Percentiles rank a stretch among this genome's conserved stretches.
Conservation (phyloP, 1,140 invertebrate genomes). For the Aphaenogaster ashmeadi region DNA sequence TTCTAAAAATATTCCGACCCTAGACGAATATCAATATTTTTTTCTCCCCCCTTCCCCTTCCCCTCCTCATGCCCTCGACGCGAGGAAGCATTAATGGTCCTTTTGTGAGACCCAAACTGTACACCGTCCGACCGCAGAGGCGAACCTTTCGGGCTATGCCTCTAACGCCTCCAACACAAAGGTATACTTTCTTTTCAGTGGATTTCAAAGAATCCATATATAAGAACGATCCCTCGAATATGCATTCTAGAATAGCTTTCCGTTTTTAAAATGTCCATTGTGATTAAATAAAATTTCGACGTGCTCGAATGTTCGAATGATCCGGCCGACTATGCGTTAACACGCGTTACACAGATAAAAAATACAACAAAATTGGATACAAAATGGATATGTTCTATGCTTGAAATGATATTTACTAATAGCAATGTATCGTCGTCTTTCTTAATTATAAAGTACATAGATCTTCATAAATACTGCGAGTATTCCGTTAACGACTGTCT, state of each 20-base stretch:
- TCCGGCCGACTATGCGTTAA: not conserved
- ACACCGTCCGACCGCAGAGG: constrained; percentile 70
- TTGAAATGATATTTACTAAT: constrained; percentile 11
- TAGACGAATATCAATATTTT: constrained; percentile 73
- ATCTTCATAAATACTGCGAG: not conserved
- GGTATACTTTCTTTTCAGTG: constrained; percentile 49
- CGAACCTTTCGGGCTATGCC: constrained; percentile 38
- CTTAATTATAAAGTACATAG: constrained; percentile 31
- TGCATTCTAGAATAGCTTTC: constrained; percentile 40
- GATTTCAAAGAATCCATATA: constrained; percentile 19
- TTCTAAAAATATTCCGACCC: constrained; percentile 82
- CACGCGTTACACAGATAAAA: not conserved
- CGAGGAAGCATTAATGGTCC: constrained; percentile 77
- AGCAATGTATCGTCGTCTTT: constrained; percentile 12
- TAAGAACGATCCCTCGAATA: constrained; percentile 11
- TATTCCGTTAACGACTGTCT: not conserved
- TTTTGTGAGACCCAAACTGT: constrained; percentile 76
- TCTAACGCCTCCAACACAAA: constrained; percentile 28
- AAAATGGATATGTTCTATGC: not conserved
- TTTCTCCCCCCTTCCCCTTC: constrained; percentile 48
- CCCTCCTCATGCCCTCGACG: not conserved
- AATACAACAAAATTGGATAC: not conserved
- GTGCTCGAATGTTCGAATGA: constrained; percentile 17
- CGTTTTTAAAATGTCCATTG: constrained; percentile 23
- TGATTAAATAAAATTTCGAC: constrained; percentile 48